Evolutionary conservation across 2,113 vertebrate species (phyloP), one percentile per base, ranked within the genome.

Genomic region (Tonatia bakeri): DNA sequence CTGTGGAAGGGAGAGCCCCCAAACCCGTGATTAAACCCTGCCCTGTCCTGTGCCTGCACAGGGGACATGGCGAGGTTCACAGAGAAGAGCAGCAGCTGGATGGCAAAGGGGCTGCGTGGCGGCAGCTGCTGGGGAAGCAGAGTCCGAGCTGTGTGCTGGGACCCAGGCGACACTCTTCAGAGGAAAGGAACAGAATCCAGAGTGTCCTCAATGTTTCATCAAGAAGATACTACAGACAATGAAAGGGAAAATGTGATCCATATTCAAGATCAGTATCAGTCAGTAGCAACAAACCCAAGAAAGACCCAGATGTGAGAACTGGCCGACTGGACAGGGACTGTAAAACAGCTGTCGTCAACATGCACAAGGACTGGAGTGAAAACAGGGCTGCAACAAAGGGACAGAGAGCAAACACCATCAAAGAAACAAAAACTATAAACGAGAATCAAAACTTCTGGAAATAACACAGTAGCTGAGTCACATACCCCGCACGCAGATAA

Each of bases 21-120:
- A 8, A 5, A 8, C 20, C 86, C 43, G 2, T 10, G 33, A 50
- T 28, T 40, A 61, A 31, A 61, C 9, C 33, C 36, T 3, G 36
- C 11, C 26, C 15, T n/a, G 13, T 33, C 6, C 52, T 4, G 0
- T 10, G 12, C 3, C 1, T 1, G 59, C 43, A 19, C 19, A 4
- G 17, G 33, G 36, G 33, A 89, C n/a, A 26, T 2, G 36, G 19
- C 47, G 20, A 65, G 19, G 11, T 12, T 15, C 38, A 15, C 0
- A 22, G 40, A 61, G 47, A 26, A 54, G 59, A 73, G 56, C 16
- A 16, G 31, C 4, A 11, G 36, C 43, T 38, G 17, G 12, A 67
- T 33, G 28, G 70, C 40, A 64, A 15, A 73, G 15, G 38, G 56
- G 3, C 22, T 11, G 56, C 56, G 22, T 26, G 56, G 56, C 54